Conservation (phyloP, 1,140 invertebrate genomes). For the Lordiphosa clarofinis region DNA sequence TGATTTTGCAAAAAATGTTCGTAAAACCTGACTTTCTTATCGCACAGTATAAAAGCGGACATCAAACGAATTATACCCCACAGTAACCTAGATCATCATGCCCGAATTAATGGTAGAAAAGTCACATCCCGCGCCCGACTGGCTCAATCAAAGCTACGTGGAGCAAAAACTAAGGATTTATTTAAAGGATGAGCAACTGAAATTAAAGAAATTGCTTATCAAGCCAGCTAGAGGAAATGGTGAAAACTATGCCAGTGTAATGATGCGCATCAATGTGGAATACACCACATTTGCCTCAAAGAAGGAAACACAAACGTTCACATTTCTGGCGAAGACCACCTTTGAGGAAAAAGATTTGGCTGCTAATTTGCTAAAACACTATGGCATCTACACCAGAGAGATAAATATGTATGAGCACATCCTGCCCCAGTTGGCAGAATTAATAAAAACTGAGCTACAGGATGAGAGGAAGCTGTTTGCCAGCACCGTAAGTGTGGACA, state of each 20-base stretch:
- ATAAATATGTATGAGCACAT: conserved; percentile 63
- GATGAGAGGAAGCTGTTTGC: conserved; percentile 62
- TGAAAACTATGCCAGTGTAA: conserved; percentile 66
- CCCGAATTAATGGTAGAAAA: conserved; percentile 4
- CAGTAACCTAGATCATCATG: neutral
- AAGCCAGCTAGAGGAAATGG: conserved; percentile 50
- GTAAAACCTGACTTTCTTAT: no score
- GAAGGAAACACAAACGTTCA: neutral
- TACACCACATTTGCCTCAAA: conserved; percentile 10
- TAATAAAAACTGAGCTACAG: conserved; percentile 33
- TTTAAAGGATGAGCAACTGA: conserved; percentile 37
- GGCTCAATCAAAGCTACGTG: conserved; percentile 58
- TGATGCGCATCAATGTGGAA: conserved; percentile 53
- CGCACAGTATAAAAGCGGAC: neutral
- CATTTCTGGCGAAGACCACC: conserved; percentile 53
- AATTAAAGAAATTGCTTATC: conserved; percentile 33
- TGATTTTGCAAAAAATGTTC: no score
- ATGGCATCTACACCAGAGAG: conserved; percentile 52
- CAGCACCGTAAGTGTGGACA: conserved; percentile 57
- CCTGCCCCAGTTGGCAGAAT: conserved; percentile 45
- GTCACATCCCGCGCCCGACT: conserved; percentile 30
- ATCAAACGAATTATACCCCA: neutral
- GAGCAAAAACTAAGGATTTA: conserved; percentile 43
- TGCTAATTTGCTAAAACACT: conserved; percentile 31
- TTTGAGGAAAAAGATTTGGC: conserved; percentile 42